These are phyloP conservation scores for Choreutis nemorana DNA, from an alignment of 2,888 invertebrate genomes.

Conservation along the genomic window DNA sequence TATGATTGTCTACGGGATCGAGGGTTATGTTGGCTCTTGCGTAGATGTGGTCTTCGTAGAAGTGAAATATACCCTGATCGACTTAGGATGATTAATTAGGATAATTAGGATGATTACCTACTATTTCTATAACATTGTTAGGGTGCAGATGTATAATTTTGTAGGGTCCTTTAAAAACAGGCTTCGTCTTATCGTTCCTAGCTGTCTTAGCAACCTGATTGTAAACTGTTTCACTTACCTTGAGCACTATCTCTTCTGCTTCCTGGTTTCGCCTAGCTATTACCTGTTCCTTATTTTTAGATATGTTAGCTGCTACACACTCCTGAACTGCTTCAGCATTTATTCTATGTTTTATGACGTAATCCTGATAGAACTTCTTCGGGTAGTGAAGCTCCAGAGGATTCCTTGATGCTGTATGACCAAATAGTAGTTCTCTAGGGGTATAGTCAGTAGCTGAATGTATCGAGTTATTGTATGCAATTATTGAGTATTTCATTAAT, in stretches of 20 bases:
- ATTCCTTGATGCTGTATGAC: conserved; percentile 17
- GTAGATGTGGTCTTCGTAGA: conserved; percentile 1
- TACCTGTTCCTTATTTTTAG: too few species aligned
- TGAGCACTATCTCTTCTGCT: not conserved
- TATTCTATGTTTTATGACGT: conserved; percentile 70
- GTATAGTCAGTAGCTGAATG: conserved; percentile 18
- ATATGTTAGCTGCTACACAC: too few species aligned
- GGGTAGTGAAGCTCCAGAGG: conserved; percentile 19
- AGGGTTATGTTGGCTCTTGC: not conserved
- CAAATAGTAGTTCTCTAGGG: conserved; percentile 17
- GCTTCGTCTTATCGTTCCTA: conserved; percentile 12
- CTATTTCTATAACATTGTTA: conserved; percentile 15
- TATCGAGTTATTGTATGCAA: conserved; percentile 17
- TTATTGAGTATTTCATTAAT: conserved; percentile 16
- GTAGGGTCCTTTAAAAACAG: conserved; percentile 14
- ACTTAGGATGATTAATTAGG: conserved; percentile 2
- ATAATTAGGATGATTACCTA: conserved; percentile 9
- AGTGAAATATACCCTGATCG: conserved; percentile 1
- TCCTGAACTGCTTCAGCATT: conserved; percentile 13
- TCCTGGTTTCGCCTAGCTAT: not conserved
- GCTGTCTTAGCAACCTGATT: conserved; percentile 18
- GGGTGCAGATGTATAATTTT: conserved; percentile 17
- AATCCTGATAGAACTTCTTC: conserved; percentile 68
- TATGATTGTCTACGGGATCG: not conserved
- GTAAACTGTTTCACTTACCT: conserved; percentile 8